phyloP scores from a whole-genome alignment of 2,797 vertebrate species.

The Silurus lanzhouensis region DNA sequence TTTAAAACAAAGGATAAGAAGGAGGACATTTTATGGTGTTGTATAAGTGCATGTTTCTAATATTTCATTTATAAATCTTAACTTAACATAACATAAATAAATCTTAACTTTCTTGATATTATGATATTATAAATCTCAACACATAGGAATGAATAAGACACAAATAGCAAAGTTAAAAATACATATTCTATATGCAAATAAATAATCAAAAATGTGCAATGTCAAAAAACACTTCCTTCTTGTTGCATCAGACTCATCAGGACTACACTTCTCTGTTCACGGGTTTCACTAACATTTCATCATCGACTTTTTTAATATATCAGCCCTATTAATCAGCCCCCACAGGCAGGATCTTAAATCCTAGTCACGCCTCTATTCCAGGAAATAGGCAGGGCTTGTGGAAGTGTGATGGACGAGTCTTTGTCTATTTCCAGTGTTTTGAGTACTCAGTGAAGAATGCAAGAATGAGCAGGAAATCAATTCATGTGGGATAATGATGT shows the following conservation, averaged over 20 bases:
- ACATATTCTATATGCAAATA: background rate
- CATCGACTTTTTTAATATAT: background rate
- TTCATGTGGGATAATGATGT: background rate
- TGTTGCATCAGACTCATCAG: background rate
- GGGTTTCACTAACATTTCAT: background rate
- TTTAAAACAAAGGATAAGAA: background rate
- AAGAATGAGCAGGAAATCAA: background rate
- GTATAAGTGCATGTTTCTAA: background rate
- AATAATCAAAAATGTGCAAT: background rate
- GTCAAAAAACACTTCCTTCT: background rate
- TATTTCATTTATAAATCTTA: too few relatives aligned
- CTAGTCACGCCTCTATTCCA: background rate
- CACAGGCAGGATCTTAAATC: background rate
- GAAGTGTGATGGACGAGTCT: background rate
- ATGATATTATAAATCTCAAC: background rate
- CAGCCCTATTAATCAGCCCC: background rate
- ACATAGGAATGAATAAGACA: background rate
- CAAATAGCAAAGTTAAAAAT: background rate
- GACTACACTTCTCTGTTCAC: background rate
- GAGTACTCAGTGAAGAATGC: background rate
- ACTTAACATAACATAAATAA: too few relatives aligned
- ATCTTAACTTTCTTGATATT: too few relatives aligned
- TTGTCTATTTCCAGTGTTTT: background rate
- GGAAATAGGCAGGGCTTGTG: background rate
- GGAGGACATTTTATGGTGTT: background rate